A percentile compares a stretch with the other conserved stretches of the same genome.
phyloP scores from a whole-genome alignment of 1,140 invertebrate genomes.

The Pseudomyrmex gracilis region DNA sequence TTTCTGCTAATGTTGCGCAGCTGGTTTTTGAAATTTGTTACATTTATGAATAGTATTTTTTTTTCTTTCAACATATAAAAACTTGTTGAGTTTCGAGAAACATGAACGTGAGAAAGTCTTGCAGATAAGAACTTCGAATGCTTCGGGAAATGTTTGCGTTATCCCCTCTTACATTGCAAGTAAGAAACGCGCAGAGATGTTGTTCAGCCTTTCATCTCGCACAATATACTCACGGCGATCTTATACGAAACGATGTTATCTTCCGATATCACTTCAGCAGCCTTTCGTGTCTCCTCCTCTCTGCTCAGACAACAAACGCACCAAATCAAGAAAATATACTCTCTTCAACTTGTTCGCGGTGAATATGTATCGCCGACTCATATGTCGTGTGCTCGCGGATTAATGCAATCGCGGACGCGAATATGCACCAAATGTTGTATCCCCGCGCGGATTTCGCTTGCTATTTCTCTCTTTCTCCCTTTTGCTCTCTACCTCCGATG shows the following conservation, averaged over 20 bases:
- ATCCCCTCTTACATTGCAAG: neutral
- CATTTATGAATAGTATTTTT: neutral
- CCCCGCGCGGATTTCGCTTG: slow-evolving; percentile 12
- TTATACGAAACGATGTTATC: slow-evolving; percentile 83
- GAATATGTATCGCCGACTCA: slow-evolving; percentile 1
- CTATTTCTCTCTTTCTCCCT: slow-evolving; percentile 38
- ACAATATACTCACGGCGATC: slow-evolving; percentile 81
- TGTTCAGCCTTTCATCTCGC: slow-evolving; percentile 45
- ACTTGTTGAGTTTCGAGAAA: neutral
- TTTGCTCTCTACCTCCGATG: slow-evolving; percentile 27
- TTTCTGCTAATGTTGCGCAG: too few species aligned
- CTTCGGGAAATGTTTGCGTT: neutral
- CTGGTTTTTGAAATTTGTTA: too few species aligned
- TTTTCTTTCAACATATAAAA: neutral
- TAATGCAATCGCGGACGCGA: slow-evolving; percentile 4
- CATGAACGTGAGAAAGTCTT: neutral
- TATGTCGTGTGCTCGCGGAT: slow-evolving; percentile 22
- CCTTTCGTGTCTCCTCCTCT: slow-evolving; percentile 79
- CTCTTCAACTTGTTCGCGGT: slow-evolving; percentile 22
- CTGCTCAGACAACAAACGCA: slow-evolving; percentile 76
- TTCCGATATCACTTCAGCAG: slow-evolving; percentile 78
- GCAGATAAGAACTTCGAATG: neutral
- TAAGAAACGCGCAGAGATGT: slow-evolving; percentile 5
- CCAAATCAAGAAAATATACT: slow-evolving; percentile 48
- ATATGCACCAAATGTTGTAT: slow-evolving; percentile 15